Conservation (phyloP, 2,797 vertebrate species). For the Lagorchestes hirsutus region DNA sequence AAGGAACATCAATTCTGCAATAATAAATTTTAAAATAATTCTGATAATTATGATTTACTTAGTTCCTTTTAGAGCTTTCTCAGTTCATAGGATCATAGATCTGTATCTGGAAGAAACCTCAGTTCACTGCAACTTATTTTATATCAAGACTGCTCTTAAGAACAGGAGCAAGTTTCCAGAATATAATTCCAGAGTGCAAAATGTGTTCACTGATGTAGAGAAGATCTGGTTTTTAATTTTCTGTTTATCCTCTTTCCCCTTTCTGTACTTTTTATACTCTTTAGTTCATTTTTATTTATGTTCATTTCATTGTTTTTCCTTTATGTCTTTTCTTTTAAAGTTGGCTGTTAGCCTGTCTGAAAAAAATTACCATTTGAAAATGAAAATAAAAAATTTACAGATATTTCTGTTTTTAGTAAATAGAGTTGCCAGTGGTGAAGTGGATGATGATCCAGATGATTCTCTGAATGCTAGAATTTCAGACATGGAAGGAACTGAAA, state of each 20-base stretch:
- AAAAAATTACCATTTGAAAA: conserved; percentile 9
- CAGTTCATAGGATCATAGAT: neutral
- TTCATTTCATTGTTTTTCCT: conserved; percentile 23
- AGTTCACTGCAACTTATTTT: conserved; percentile 21
- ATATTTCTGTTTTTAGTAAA: conserved; percentile 75
- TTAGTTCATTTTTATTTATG: neutral
- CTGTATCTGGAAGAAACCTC: neutral
- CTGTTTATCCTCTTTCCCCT: conserved; percentile 31
- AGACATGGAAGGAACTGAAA: conserved; percentile 86
- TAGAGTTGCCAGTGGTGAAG: conserved; percentile 75
- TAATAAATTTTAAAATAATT: conserved; percentile 25
- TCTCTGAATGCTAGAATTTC: conserved; percentile 78
- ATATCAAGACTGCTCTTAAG: conserved; percentile 28
- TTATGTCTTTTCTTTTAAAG: conserved; percentile 5
- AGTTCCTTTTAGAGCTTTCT: neutral
- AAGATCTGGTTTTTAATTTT: conserved; percentile 12
- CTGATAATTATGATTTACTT: neutral
- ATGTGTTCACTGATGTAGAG: conserved; percentile 37
- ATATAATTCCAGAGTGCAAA: conserved; percentile 35
- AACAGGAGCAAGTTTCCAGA: conserved; percentile 30
- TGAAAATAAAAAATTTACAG: conserved; percentile 16
- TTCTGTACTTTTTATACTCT: neutral
- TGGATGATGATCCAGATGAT: conserved; percentile 79
- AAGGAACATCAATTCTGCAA: neutral
- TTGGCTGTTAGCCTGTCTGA: conserved; percentile 24